A percentile compares a stretch with the other conserved stretches of the same genome.
These are phyloP conservation scores for Drosophila anceps DNA, from an alignment of 2,888 invertebrate species.

Conservation along the genomic window DNA sequence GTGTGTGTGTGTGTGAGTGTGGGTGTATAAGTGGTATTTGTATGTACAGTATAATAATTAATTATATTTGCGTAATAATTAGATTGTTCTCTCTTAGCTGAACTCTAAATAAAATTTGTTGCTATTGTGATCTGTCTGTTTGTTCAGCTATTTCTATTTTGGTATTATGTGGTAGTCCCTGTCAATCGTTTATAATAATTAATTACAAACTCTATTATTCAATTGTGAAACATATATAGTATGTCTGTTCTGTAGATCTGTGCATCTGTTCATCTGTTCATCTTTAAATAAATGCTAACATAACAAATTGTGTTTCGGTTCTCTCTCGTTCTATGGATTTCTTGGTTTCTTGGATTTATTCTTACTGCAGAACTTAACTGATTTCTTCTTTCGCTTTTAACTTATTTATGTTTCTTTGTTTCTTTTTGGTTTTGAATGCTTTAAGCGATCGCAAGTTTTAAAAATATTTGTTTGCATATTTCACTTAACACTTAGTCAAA, in stretches of 20 bases:
- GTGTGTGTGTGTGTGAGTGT: neutral
- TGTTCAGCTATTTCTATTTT: conserved; percentile 66
- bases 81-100: conserved; percentile 39
- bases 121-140: conserved; percentile 62
- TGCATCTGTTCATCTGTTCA: conserved; percentile 3
- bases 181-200: conserved; percentile 79
- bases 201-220: conserved; percentile 60
- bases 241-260: conserved; percentile 7
- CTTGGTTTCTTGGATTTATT: neutral
- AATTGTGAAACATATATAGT: conserved; percentile 42
- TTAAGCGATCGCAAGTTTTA: conserved; percentile 69
- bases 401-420: conserved; percentile 20
- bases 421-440: conserved; percentile 21
- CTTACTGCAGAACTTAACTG: conserved; percentile 43
- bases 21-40: neutral
- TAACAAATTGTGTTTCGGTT: conserved; percentile 67
- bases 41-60: conserved; percentile 40
- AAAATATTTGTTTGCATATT: conserved; percentile 59
- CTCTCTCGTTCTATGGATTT: conserved; percentile 39
- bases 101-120: conserved; percentile 68
- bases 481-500: conserved; percentile 72
- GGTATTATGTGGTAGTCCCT: conserved; percentile 79
- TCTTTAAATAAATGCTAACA: conserved; percentile 64
- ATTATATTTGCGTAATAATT: conserved; percentile 43
- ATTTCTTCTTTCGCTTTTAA: conserved; percentile 16